Evolutionary conservation across 2,888 invertebrate genomes (phyloP).

Genomic region (Drepana falcataria): DNA sequence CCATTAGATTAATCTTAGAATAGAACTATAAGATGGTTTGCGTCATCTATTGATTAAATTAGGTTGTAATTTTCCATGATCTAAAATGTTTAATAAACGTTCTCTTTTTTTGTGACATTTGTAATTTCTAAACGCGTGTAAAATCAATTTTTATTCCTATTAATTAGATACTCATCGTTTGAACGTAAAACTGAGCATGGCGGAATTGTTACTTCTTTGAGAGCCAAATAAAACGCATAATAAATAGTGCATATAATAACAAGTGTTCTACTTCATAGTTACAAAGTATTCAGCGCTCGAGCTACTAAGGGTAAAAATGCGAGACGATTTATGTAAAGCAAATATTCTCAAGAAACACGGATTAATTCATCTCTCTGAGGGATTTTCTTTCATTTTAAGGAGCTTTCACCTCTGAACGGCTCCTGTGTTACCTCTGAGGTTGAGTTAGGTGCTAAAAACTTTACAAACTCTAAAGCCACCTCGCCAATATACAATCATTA

Average conservation of each 20-base stretch:
- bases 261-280: slow-evolving; percentile 6
- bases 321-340: slow-evolving; percentile 28
- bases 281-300: slow-evolving; percentile 15
- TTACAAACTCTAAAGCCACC: slow-evolving; percentile 21
- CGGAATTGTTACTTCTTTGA: background rate
- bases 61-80: no score
- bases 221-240: background rate
- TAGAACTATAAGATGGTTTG: no score
- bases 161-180: no score
- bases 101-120: no score
- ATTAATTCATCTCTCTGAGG: slow-evolving; percentile 35
- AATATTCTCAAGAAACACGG: slow-evolving; percentile 31
- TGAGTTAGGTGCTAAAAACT: slow-evolving; percentile 32
- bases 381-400: slow-evolving; percentile 36
- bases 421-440: slow-evolving; percentile 28
- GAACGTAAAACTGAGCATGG: no score
- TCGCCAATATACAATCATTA: slow-evolving; percentile 18
- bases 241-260: background rate
- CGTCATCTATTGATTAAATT: no score
- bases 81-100: no score
- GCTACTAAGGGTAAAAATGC: slow-evolving; percentile 24
- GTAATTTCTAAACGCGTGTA: no score
- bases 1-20: no score
- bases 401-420: slow-evolving; percentile 33
- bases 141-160: no score